Evolutionary conservation across 2,113 vertebrate genomes (phyloP).

Genomic region (Mastomys natalensis): DNA sequence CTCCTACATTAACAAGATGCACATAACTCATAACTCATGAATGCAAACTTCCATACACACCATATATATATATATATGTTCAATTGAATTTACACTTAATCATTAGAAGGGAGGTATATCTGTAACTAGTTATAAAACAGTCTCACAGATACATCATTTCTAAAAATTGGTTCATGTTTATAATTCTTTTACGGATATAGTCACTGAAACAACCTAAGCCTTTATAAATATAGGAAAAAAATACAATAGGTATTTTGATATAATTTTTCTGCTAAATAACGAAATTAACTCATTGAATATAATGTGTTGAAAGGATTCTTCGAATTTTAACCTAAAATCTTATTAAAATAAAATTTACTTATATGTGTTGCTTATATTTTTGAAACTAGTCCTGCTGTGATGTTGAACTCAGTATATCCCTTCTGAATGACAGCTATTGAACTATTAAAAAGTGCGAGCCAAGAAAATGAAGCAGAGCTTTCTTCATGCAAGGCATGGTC

Average conservation of each 20-base stretch:
- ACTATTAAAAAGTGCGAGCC: not conserved
- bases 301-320: not conserved
- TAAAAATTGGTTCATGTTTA: constrained; percentile 2
- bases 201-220: not conserved
- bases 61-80: not conserved
- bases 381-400: not conserved
- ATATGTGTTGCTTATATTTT: constrained; percentile 8
- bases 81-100: not conserved
- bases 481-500: not conserved
- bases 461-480: not conserved
- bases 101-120: not conserved
- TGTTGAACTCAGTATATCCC: not conserved
- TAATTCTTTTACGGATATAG: not conserved
- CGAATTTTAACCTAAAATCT: not conserved
- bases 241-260: not conserved
- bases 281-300: not conserved
- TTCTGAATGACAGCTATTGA: not conserved
- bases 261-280: not conserved
- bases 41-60: not conserved
- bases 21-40: not conserved
- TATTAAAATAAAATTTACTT: constrained; percentile 8
- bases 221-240: not conserved
- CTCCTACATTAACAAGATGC: too few relatives aligned
- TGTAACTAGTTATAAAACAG: not conserved
- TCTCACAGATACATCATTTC: not conserved